phyloP scores from a whole-genome alignment of 2,113 vertebrate genomes.

The Pollachius pollachius region DNA sequence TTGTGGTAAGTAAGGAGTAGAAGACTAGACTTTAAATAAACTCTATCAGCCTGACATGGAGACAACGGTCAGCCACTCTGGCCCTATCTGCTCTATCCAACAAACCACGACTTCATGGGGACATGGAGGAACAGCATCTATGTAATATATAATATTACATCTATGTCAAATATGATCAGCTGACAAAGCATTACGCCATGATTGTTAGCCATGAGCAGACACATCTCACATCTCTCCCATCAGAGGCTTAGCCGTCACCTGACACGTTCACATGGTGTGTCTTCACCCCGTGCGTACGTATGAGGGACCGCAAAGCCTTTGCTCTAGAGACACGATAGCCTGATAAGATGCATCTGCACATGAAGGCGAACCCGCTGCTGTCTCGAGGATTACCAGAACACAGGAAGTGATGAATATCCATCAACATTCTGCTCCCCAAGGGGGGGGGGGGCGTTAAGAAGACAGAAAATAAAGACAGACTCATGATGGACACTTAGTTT shows the following conservation, averaged over 20 bases:
- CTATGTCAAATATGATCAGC: slow-evolving; percentile 2
- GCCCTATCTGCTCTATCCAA: background rate
- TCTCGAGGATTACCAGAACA: slow-evolving; percentile 38
- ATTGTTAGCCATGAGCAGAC: slow-evolving; percentile 1
- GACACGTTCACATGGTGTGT: no score
- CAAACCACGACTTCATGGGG: no score
- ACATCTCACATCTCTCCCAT: background rate
- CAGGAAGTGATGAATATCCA: slow-evolving; percentile 36
- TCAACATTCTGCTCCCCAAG: background rate
- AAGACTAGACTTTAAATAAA: slow-evolving; percentile 52
- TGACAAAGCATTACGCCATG: background rate
- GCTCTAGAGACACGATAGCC: background rate
- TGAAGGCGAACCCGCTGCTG: slow-evolving; percentile 1
- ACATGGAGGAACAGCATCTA: background rate
- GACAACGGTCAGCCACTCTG: slow-evolving; percentile 23
- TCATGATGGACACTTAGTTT: no score
- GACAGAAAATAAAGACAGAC: background rate
- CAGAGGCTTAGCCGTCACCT: no score
- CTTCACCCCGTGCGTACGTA: no score
- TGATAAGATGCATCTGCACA: slow-evolving; percentile 40
- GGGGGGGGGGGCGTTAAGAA: background rate
- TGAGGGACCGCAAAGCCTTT: no score
- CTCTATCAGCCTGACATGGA: slow-evolving; percentile 34
- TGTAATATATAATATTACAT: slow-evolving; percentile 11
- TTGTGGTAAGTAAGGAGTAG: slow-evolving; percentile 40